Evolutionary conservation across 2,797 vertebrate genomes (phyloP), one percentile per base, ranked within the genome.

Genomic region (Iguana delicatissima): DNA sequence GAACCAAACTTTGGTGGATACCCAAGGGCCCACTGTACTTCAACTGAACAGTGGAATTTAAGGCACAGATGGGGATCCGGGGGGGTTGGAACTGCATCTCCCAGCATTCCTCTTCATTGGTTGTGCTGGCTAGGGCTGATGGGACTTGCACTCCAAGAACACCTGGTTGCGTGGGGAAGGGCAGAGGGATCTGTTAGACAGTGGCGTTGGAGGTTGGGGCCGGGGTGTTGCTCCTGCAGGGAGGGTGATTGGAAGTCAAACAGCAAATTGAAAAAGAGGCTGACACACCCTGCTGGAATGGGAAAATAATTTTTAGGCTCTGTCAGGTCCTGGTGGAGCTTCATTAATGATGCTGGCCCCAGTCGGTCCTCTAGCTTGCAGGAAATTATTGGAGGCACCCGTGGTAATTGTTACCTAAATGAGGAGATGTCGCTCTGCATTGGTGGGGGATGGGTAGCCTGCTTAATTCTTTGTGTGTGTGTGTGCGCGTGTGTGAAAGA

Each of bases 261-360:
- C 77, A 76, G 42, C 81, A 62, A 77, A 77, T 35, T 52, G 88
- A 35, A 64, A 52, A n/a, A 12, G 16, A 67, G 22, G 1, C 85
- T 42, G 67, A 74, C 18, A 74, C 18, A 35, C 72, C 67, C 42
- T 76, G 42, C 42, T 12, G 69, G 82, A 83, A 55, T 6, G 38
- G 10, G 20, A 55, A 52, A 76, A 32, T 18, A 38, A 16, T 87
- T 38, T 67, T 67, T 77, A 32, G 50, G 32, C 42, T 57, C 24
- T 55, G 80, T 77, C 89, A 87, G 69, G 38, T 67, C 74, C 4
- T 16, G 26, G 89, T 6, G 20, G 84, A 76, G 89, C 89, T 90
- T 69, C 26, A 83, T 87, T 57, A 72, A 42, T 24, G 38, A 12
- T 50, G 84, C 57, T 76, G 69, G 64, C 32, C 38, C 69, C 57